Base-by-base conservation (phyloP, 2,888 invertebrate species). In the Leptinotarsa juncta region DNA sequence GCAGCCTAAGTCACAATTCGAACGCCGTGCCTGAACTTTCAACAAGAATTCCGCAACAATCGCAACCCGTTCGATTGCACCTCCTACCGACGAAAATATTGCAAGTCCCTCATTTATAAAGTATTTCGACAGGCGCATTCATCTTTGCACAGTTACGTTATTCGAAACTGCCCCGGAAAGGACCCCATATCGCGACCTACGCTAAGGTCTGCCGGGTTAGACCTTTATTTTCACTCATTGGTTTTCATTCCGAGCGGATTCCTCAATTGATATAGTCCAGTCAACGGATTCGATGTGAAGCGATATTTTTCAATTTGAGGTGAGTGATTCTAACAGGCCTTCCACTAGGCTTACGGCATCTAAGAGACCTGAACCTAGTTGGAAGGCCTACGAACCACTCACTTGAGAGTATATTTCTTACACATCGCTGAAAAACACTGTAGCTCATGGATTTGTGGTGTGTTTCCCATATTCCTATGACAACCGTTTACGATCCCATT, bases 131-230 rank as follows among this genome's bases (percentile, higher is more conserved):
- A 57, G 55, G 57, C 23, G 14, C 53, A 69, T 69, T 69, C 26
- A 69, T 69, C 57, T 32, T 23, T 42, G 69, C 69, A 69, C 69
- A 57, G 69, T 69, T 69, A 69, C 69, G 57, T 69, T 57, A 69
- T 57, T 69, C 69, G 15, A 69, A 69, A 57, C 55, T 20, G 69
- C 48, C 69, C 53, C 51, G 16, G 69, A 20, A 51, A 23, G 69
- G 69, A 69, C 57, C 69, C 57, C 69, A 69, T 69, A 69, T 48
- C 57, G 69, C 69, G 69, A 69, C 69, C 69, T 69, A 69, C 57
- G 57, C 57, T 69, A 69, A 32, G 69, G 69, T 57, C 42, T 42
- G 18, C n/a, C 57, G 69, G 69, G 57, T 69, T 69, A 48, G 20
- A 57, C 55, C 57, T 69, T 57, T 48, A 68, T 55, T 57, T 69